Evolutionary conservation across 2,888 invertebrate genomes (phyloP), one percentile per base, ranked within the genome.

Genomic region (Hirtodrosophila alboralis): DNA sequence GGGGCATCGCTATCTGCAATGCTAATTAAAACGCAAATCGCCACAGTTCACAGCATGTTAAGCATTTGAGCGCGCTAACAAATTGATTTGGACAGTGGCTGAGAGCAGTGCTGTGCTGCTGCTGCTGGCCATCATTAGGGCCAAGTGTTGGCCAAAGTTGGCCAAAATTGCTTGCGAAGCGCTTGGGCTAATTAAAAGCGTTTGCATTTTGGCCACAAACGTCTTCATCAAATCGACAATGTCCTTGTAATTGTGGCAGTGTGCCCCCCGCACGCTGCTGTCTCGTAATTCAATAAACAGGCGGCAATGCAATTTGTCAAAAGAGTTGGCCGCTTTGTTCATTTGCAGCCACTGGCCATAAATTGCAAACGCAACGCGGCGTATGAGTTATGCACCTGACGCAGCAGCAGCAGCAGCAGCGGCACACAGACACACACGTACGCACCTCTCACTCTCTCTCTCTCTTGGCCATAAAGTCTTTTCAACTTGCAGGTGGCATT

Each of bases 21-120:
- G 63, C 80, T 83, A 83, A 83, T 83, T 83, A 80, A 80, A 77
- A 66, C 59, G 57, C 68, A 77, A 83, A 83, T 75, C 72, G 64
- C 69, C 52, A 49, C 57, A 52, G 63, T 64, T 60, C 58, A 54
- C 60, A 54, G 60, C 53, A 57, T 59, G 60, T 63, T 72, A 45
- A 64, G 43, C 71, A 67, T 43, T 63, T 74, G 74, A 40, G 44
- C 16, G 36, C 34, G 28, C 53, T 54, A 58, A 49, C 60, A 74
- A 81, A 78, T 81, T 81, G 75, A 81, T 81, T 78, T 75, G 62
- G 48, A 38, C 61, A 61, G 59, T 49, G 34, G 33, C 9, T 6
- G 34, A 31, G n/a, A 6, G 28, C 21, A 41, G 51, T 37, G 51
- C 18, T 52, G 54, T 28, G n/a, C n/a, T n/a, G n/a, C n/a, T n/a